Percentiles rank a stretch among this genome's conserved stretches.
These are phyloP conservation scores for silkworm (Bombyx mori) DNA, from an alignment of 1,140 invertebrate genomes.

Conservation along the genomic window DNA sequence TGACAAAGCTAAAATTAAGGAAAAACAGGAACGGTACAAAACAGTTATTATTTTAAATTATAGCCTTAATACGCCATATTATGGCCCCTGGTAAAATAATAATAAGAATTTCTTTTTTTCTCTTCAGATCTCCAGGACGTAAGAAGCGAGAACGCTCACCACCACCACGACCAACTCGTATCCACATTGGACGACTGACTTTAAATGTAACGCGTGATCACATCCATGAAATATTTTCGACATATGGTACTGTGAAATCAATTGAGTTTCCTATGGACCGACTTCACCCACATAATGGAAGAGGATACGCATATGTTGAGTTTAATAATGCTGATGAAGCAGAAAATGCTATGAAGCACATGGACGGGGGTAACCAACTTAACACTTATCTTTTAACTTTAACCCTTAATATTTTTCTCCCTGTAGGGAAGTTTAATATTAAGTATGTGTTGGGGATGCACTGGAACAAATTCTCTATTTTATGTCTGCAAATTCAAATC, in stretches of 20 bases:
- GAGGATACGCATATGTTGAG: conserved; percentile 96
- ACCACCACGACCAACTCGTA: conserved; percentile 89
- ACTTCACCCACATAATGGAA: conserved; percentile 85
- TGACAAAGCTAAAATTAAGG: conserved; percentile 72
- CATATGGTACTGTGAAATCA: conserved; percentile 91
- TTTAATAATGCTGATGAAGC: conserved; percentile 95
- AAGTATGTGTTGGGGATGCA: no score
- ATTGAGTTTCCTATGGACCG: conserved; percentile 93
- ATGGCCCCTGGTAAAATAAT: not conserved
- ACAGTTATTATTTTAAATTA: not conserved
- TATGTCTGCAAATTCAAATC: no score
- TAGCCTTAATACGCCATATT: not conserved
- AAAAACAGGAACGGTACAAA: conserved; percentile 55
- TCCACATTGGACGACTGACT: conserved; percentile 93
- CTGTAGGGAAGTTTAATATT: no score
- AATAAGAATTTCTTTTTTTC: not conserved
- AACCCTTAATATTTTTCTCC: not conserved
- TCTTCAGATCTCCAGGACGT: conserved; percentile 43
- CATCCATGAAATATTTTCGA: conserved; percentile 94
- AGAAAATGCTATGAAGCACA: conserved; percentile 98
- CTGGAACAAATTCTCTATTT: no score
- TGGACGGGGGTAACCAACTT: conserved; percentile 89
- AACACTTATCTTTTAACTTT: conserved; percentile 4
- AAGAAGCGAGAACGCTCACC: conserved; percentile 83
- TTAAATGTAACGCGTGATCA: conserved; percentile 95